Base-by-base conservation (phyloP, 2,888 invertebrate genomes). In the Caenorhabditis sp. region DNA sequence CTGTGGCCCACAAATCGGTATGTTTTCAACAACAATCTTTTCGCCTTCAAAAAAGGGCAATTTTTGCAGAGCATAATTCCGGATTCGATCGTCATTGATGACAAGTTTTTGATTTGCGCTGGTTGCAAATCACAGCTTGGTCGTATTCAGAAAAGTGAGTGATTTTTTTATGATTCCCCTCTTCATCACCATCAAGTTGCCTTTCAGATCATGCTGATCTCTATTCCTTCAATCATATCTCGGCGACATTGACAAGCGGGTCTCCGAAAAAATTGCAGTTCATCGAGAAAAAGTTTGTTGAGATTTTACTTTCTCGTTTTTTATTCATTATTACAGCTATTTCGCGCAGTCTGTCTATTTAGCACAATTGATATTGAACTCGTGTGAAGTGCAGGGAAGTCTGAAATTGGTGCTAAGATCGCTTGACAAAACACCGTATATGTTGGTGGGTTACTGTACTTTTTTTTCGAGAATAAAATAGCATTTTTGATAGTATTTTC, bases 381-480 rank as follows among this genome's bases (percentile, higher is more conserved):
- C 71, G 6, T 82, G 84, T 60, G 84, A 85, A 63, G 36, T 67
- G n/a, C 77, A 81, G 27, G 65, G 79, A 1, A 83, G 83, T 24
- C 69, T 82, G 61, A 86, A 86, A 60, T 68, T 86, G 14, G 79
- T 84, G 10, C 68, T 86, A n/a, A 71, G 81, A 17, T 66, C 79
- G 10, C 63, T 81, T 19, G 82, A 83, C 55, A 69, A 72, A 43
- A 61, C 65, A 1, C 82, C 82, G 0, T 65, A 78, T 51, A 57
- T 83, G 19, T 66, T 84, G 73, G 84, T 79, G 12, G 17, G 43
- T 57, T 23, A 26, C n/a, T 57, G 6, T 57, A 4, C 31, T 14
- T 31, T 1, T 19, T 54, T 43, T 51, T 36, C 36, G 12, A 36
- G 12, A 36, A 36, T 36, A 36, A 8, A 36, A 36, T 36, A n/a